These are phyloP conservation scores for Lysandra bellargus DNA, from an alignment of 2,888 invertebrate genomes.

Conservation along the genomic window DNA sequence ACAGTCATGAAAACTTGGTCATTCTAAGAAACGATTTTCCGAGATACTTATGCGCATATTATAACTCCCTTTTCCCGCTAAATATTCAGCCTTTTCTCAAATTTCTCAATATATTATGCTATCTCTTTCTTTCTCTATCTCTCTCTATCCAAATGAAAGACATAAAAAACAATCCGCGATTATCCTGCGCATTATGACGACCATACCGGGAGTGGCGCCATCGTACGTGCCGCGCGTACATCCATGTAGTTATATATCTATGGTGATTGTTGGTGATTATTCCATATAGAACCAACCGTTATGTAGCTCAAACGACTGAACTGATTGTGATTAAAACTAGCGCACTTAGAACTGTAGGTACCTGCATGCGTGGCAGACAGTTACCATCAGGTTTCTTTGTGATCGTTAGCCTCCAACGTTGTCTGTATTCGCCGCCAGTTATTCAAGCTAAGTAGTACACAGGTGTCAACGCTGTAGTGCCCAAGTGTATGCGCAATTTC, in stretches of 20 bases:
- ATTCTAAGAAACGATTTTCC: no score
- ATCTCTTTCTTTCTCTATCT: neutral
- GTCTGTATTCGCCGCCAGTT: no score
- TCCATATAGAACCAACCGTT: conserved; percentile 5
- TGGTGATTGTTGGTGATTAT: conserved; percentile 5
- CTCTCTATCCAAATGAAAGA: neutral
- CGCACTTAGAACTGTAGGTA: neutral
- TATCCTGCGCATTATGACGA: conserved; percentile 6
- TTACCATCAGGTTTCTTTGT: no score
- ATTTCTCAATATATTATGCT: no score
- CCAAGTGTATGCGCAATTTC: no score
- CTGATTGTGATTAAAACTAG: neutral
- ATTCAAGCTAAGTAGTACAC: no score
- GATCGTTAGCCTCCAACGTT: no score
- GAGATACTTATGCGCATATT: no score
- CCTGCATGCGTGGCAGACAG: neutral
- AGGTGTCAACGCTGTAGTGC: no score
- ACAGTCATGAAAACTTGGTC: no score
- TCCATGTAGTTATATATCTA: neutral
- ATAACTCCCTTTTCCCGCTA: no score
- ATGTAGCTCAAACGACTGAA: neutral
- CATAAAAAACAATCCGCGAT: conserved; percentile 25
- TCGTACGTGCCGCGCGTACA: conserved; percentile 50
- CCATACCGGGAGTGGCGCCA: conserved; percentile 60
- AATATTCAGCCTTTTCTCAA: no score